These are phyloP conservation scores for Lagopus muta DNA, from an alignment of 2,113 vertebrate species.

Conservation along the genomic window DNA sequence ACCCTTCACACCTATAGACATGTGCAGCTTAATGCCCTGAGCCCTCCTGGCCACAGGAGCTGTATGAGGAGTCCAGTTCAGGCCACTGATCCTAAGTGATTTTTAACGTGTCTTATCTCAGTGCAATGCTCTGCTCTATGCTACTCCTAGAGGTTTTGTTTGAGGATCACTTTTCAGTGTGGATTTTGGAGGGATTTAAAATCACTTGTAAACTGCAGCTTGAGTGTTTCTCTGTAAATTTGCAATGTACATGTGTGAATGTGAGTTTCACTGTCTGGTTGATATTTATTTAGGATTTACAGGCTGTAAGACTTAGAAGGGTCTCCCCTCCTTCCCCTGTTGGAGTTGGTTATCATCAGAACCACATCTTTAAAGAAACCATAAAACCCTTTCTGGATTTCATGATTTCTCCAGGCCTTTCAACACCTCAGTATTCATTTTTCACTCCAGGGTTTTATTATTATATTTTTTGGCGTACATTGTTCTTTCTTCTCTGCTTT, in stretches of 20 bases:
- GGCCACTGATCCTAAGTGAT: neutral
- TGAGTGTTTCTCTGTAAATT: constrained; percentile 47
- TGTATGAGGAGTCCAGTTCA: neutral
- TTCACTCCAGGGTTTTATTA: constrained; percentile 23
- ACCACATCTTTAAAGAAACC: constrained; percentile 24
- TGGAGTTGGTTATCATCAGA: constrained; percentile 38
- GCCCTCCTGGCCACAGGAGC: neutral
- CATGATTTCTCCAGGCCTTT: constrained; percentile 48
- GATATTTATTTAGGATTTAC: constrained; percentile 45
- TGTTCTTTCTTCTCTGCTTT: constrained; percentile 45
- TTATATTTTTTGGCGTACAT: neutral
- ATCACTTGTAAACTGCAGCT: constrained; percentile 23
- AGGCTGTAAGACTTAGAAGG: constrained; percentile 1
- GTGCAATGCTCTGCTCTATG: neutral
- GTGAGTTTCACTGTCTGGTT: constrained; percentile 33
- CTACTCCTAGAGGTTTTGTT: constrained; percentile 3
- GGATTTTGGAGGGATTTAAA: constrained; percentile 40
- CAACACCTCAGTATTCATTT: constrained; percentile 30
- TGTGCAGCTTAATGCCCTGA: neutral
- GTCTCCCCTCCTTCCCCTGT: constrained; percentile 3
- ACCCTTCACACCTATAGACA: neutral
- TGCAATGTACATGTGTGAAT: constrained; percentile 44
- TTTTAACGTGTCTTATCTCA: neutral
- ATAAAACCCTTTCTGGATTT: constrained; percentile 27
- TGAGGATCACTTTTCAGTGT: constrained; percentile 22